Evolutionary conservation across 1,140 invertebrate genomes (phyloP).

Genomic region (Vanessa tameamea): DNA sequence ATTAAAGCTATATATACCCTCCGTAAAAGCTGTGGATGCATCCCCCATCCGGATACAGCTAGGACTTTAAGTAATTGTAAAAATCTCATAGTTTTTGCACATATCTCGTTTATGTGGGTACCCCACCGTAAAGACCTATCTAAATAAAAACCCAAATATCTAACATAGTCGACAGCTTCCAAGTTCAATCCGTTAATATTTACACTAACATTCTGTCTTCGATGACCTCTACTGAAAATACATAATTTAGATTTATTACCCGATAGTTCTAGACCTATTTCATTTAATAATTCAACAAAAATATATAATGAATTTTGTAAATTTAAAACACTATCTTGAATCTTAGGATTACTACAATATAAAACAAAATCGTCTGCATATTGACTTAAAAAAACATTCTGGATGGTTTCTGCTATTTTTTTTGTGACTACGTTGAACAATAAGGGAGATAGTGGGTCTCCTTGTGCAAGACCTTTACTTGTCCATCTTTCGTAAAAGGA

Average conservation of each 20-base stretch:
- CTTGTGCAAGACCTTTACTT: constrained; percentile 44
- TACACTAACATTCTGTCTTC: not conserved
- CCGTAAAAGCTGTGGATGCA: constrained; percentile 17
- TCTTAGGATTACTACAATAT: constrained; percentile 22
- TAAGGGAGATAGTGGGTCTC: constrained; percentile 45
- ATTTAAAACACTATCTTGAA: constrained; percentile 14
- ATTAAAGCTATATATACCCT: constrained; percentile 15
- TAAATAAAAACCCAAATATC: constrained; percentile 19
- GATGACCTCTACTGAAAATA: constrained; percentile 38
- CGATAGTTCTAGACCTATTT: constrained; percentile 37
- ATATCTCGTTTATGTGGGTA: constrained; percentile 18
- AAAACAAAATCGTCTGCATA: constrained; percentile 46
- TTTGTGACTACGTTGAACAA: constrained; percentile 44
- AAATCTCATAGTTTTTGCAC: constrained; percentile 17
- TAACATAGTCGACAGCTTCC: not conserved
- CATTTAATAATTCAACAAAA: constrained; percentile 18
- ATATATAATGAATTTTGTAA: constrained; percentile 33
- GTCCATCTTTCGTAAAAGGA: constrained; percentile 22
- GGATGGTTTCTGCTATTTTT: constrained; percentile 26
- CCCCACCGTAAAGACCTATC: constrained; percentile 25
- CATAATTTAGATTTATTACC: constrained; percentile 36
- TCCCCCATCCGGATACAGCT: constrained; percentile 23
- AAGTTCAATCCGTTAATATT: not conserved
- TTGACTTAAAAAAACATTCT: constrained; percentile 34
- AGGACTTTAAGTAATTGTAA: constrained; percentile 20